phyloP scores from a whole-genome alignment of 1,140 invertebrate species.

The Drosophila sulfurigaster region DNA sequence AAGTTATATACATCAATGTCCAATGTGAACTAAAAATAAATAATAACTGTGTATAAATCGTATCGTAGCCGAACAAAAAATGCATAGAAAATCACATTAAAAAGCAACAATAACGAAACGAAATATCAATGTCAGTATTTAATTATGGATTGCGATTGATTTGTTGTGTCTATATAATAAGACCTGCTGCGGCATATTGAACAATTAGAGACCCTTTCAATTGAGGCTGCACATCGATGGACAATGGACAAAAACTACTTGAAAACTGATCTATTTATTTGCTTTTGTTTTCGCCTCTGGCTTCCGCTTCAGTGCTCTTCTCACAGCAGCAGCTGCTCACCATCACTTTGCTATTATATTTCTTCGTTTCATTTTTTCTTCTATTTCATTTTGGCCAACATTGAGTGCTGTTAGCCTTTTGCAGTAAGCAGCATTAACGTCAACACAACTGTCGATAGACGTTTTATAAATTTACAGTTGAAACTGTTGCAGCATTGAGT shows the following conservation, averaged over 20 bases:
- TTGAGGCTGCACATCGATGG: conserved; percentile 21
- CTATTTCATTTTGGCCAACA: conserved; percentile 15
- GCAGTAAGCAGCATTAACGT: conserved; percentile 28
- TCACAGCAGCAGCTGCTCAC: conserved; percentile 2
- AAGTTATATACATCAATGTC: conserved; percentile 50
- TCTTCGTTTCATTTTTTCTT: background rate
- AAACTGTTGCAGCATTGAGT: conserved; percentile 22
- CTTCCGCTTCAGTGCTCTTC: conserved; percentile 36
- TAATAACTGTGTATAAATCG: conserved; percentile 67
- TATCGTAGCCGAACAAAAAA: conserved; percentile 48
- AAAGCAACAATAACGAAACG: conserved; percentile 24
- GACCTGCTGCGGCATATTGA: conserved; percentile 27
- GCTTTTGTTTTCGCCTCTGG: conserved; percentile 37
- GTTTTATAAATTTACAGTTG: conserved; percentile 18
- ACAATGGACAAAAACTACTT: conserved; percentile 16
- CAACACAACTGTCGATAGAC: conserved; percentile 21
- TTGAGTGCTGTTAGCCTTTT: conserved; percentile 26
- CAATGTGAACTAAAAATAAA: conserved; percentile 70
- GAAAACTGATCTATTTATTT: conserved; percentile 28
- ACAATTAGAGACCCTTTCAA: conserved; percentile 29
- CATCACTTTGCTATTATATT: conserved; percentile 10
- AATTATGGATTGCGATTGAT: conserved; percentile 52
- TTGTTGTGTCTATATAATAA: conserved; percentile 51
- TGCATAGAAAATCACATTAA: conserved; percentile 73
- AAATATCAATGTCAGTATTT: conserved; percentile 78